Conservation (phyloP, 2,113 vertebrate genomes). For the Chelonoidis abingdonii region DNA sequence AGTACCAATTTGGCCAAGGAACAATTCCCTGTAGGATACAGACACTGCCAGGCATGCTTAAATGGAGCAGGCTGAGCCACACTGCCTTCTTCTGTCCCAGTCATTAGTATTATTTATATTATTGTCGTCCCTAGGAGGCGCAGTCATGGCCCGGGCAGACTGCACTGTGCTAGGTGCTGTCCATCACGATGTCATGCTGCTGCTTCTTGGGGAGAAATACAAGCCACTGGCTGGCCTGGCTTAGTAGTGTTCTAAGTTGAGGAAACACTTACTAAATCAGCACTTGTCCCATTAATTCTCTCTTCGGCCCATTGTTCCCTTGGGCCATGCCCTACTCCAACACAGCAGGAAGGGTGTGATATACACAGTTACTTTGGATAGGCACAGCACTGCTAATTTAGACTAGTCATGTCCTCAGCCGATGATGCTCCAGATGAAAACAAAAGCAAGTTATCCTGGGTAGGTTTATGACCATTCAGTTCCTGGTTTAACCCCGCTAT, state of each 20-base stretch:
- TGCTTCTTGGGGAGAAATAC: background rate
- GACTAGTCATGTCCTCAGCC: background rate
- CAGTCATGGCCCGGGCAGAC: rapidly evolving
- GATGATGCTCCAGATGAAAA: background rate
- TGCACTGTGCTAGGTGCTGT: background rate
- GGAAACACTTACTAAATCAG: background rate
- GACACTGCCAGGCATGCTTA: background rate
- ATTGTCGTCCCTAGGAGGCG: background rate
- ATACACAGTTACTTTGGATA: background rate
- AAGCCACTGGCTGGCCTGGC: background rate
- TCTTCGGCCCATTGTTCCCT: background rate
- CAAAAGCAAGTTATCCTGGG: background rate
- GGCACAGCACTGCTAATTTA: background rate
- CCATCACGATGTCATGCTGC: background rate
- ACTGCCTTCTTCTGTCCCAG: background rate
- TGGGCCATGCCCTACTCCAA: background rate
- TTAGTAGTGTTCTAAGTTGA: background rate
- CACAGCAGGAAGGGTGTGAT: background rate
- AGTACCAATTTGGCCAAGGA: background rate
- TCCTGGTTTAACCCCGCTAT: background rate
- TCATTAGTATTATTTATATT: background rate
- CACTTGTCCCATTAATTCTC: background rate
- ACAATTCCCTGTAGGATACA: background rate
- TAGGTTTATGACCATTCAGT: background rate
- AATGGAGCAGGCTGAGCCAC: background rate